Evolutionary conservation across 2,888 invertebrate genomes (phyloP), one percentile per base, ranked within the genome.

Genomic region (Mimumesa dahlbomi): DNA sequence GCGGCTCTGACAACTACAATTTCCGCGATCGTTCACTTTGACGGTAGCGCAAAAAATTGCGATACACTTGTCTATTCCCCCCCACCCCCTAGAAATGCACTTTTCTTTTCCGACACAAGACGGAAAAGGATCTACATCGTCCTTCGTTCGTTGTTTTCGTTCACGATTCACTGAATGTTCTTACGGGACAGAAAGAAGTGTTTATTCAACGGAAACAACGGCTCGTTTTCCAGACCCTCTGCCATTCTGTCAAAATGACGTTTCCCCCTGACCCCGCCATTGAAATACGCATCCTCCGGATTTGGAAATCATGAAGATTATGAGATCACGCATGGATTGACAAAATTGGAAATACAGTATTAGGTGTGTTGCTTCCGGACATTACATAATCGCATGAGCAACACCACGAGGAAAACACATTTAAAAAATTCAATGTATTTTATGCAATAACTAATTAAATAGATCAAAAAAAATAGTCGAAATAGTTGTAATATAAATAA

Each of bases 221-320:
- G 54, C 18, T 49, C 29, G 42, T 53, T 40, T 56, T 52, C 36
- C 49, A 65, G 18, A 67, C 53, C 14, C 48, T 67, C 48, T 74
- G 63, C 63, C 75, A 75, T 75, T 71, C 75, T 75, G 75, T 75
- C 71, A 74, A 66, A 74, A 64, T 54, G 64, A 74, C 63, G 53
- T 74, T 71, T 74, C 61, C 72, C 29, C 57, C 22, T n/a, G 65
- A 31, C 59, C 56, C 52, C 70, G 72, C 70, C 65, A 61, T 72
- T 61, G 43, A 53, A 38, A 63, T 46, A 45, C 64, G 46, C 52
- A 48, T 22, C 45, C 18, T 40, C 40, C 6, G 29, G 46, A 59
- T 72, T 56, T 31, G 50, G 54, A 64, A 54, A 68, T 52, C 25
- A 31, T 58, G 18, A 58, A 29, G 9, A 7, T 42, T 42, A 13